These are phyloP conservation scores for Trichopoda pennipes DNA, from an alignment of 2,888 invertebrate genomes.

Conservation along the genomic window DNA sequence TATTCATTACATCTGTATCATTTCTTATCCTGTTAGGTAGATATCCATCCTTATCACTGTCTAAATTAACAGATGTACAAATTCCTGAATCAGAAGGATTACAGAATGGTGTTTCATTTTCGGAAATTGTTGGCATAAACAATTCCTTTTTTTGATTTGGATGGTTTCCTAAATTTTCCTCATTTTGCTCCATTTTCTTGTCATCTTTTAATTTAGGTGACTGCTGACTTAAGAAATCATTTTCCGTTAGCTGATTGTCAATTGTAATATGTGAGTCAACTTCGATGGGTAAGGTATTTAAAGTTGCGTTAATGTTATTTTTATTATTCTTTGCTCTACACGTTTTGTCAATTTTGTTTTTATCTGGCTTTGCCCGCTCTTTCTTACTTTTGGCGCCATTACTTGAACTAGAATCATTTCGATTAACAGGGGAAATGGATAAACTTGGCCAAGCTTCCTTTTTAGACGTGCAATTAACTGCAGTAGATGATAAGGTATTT, in stretches of 20 bases:
- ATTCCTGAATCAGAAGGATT: background rate
- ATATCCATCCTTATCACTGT: conserved; percentile 25
- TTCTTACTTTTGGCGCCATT: conserved; percentile 71
- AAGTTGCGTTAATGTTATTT: conserved; percentile 62
- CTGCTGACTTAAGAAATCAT: conserved; percentile 45
- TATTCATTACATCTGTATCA: conserved; percentile 39
- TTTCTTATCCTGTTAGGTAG: conserved; percentile 3
- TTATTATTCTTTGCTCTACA: conserved; percentile 81
- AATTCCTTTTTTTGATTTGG: conserved; percentile 45
- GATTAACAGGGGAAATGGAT: conserved; percentile 82
- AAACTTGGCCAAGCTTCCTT: conserved; percentile 90
- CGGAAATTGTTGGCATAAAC: background rate
- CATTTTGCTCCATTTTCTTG: conserved; percentile 34
- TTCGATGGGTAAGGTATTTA: conserved; percentile 62
- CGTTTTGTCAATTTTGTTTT: conserved; percentile 81
- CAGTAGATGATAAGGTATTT: conserved; percentile 65
- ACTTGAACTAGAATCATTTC: conserved; percentile 73
- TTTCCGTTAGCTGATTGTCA: conserved; percentile 14
- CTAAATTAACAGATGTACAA: conserved; percentile 8
- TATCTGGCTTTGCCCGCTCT: conserved; percentile 81
- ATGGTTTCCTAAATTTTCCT: conserved; percentile 19
- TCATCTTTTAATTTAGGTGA: conserved; percentile 40
- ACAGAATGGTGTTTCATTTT: conserved; percentile 23
- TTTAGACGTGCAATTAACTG: conserved; percentile 75
- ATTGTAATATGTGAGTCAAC: conserved; percentile 68